Conservation (phyloP, 2,888 invertebrate genomes). For the Cenopis cana region DNA sequence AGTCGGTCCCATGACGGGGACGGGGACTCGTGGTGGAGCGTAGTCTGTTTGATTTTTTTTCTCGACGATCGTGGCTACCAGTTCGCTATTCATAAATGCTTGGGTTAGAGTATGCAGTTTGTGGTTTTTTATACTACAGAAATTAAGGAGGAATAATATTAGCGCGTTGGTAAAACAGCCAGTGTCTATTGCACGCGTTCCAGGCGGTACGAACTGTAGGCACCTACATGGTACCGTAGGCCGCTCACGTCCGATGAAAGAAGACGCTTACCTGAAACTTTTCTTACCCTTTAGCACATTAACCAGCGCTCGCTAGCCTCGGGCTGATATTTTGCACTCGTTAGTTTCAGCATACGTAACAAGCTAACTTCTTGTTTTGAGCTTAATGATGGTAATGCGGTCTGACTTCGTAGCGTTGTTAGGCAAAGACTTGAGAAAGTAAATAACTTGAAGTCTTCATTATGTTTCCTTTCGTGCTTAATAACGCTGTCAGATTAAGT, state of each 20-base stretch:
- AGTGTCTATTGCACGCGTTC: slow-evolving; percentile 29
- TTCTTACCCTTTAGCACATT: slow-evolving; percentile 82
- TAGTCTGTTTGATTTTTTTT: slow-evolving; percentile 60
- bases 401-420: slow-evolving; percentile 21
- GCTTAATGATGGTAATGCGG: slow-evolving; percentile 34
- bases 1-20: slow-evolving; percentile 77
- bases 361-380: slow-evolving; percentile 41
- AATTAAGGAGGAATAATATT: neutral
- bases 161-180: slow-evolving; percentile 47
- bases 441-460: slow-evolving; percentile 23
- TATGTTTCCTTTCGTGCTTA: slow-evolving; percentile 2
- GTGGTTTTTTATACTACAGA: neutral
- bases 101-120: neutral
- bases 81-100: slow-evolving; percentile 5
- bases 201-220: slow-evolving; percentile 43
- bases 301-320: slow-evolving; percentile 60
- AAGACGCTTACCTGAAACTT: slow-evolving; percentile 84
- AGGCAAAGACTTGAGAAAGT: slow-evolving; percentile 14
- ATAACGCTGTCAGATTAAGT: slow-evolving; percentile 2
- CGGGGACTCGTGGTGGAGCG: slow-evolving; percentile 69
- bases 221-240: slow-evolving; percentile 59
- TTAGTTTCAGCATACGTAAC: slow-evolving; percentile 42
- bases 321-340: slow-evolving; percentile 44
- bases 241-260: slow-evolving; percentile 77
- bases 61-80: slow-evolving; percentile 45